Conservation (phyloP, 2,888 invertebrate species). For the Idaea biselata region DNA sequence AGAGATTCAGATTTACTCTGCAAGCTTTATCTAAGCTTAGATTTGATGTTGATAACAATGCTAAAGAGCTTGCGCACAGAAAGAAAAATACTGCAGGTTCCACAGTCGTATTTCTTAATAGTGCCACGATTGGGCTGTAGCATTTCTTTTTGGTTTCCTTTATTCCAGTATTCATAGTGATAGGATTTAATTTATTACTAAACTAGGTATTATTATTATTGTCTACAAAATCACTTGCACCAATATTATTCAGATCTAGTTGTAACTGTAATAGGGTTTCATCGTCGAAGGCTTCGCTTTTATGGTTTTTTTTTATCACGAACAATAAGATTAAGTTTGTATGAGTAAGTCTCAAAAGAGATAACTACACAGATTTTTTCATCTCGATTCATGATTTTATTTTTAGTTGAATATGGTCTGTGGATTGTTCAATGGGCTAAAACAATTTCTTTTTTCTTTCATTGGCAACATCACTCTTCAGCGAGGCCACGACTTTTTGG, state of each 20-base stretch:
- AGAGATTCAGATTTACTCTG: conserved; percentile 59
- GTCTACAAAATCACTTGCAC: neutral
- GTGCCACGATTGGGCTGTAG: neutral
- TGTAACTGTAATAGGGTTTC: neutral
- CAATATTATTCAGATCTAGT: neutral
- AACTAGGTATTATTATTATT: neutral
- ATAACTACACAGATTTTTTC: neutral
- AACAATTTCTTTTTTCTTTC: too few relatives aligned
- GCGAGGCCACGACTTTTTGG: too few relatives aligned
- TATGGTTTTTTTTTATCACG: neutral
- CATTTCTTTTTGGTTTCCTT: neutral
- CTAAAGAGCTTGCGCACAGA: conserved; percentile 49
- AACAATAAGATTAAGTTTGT: neutral
- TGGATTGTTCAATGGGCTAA: too few relatives aligned
- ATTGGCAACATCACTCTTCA: too few relatives aligned
- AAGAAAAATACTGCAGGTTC: conserved; percentile 38
- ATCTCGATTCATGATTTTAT: neutral
- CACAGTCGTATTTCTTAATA: conserved; percentile 29
- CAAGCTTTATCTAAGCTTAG: conserved; percentile 73
- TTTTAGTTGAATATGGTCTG: too few relatives aligned
- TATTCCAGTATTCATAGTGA: neutral
- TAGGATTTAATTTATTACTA: neutral
- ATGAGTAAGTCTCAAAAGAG: neutral
- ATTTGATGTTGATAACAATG: conserved; percentile 85
- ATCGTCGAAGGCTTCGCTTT: neutral